Conservation (phyloP, 2,888 invertebrate genomes). For the Galerucella nymphaeae region DNA sequence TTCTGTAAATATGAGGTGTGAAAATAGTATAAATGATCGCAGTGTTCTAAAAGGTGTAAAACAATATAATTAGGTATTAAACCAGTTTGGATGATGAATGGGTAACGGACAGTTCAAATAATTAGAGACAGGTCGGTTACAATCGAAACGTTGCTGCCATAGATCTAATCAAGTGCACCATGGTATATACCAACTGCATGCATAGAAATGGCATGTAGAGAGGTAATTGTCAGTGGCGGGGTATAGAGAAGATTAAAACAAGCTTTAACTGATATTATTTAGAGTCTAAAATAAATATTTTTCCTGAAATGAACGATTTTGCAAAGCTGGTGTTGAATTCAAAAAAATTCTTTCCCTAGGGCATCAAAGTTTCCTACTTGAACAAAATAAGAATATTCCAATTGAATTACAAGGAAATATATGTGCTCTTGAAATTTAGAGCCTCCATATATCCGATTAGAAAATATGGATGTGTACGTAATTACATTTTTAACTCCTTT, state of each 20-base stretch:
- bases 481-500: neutral
- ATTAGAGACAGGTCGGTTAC: slow-evolving; percentile 45
- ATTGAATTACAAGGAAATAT: too few relatives aligned
- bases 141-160: slow-evolving; percentile 32
- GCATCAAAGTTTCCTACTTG: too few relatives aligned
- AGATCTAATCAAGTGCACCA: slow-evolving; percentile 48
- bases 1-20: slow-evolving; percentile 15
- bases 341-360: too few relatives aligned
- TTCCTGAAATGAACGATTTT: slow-evolving; percentile 34
- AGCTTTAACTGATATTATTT: slow-evolving; percentile 2
- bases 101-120: slow-evolving; percentile 50
- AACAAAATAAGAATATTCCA: too few relatives aligned
- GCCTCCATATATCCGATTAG: too few relatives aligned
- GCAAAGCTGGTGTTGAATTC: too few relatives aligned
- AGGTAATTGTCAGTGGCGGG: slow-evolving; percentile 32
- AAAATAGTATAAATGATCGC: slow-evolving; percentile 34
- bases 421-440: too few relatives aligned
- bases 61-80: slow-evolving; percentile 49
- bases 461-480: too few relatives aligned
- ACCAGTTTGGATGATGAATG: slow-evolving; percentile 51
- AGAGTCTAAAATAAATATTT: neutral
- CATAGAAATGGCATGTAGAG: slow-evolving; percentile 40
- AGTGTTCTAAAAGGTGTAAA: slow-evolving; percentile 45
- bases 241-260: neutral
- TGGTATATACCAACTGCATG: slow-evolving; percentile 37